Percentiles rank a stretch among this genome's conserved stretches.
phyloP scores from a whole-genome alignment of 2,888 invertebrate genomes.

The Papilio gigon region DNA sequence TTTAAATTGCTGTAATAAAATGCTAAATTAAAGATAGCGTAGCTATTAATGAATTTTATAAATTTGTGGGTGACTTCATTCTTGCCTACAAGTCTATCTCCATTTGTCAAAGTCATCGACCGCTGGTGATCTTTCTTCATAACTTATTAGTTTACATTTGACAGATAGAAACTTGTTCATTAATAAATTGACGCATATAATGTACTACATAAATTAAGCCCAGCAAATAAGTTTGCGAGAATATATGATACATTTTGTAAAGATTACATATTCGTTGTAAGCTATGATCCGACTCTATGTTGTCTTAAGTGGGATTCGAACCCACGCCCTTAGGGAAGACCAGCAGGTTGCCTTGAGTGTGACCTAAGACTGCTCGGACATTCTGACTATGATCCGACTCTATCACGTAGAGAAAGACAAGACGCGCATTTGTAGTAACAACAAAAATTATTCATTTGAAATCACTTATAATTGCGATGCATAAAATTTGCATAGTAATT shows the following conservation, averaged over 20 bases:
- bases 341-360: too few species aligned
- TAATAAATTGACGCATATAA: neutral
- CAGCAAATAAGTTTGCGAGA: too few species aligned
- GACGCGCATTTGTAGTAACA: neutral
- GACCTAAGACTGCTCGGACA: too few species aligned
- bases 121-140: slow-evolving; percentile 6
- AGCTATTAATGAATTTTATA: slow-evolving; percentile 11
- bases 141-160: neutral
- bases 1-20: slow-evolving; percentile 8
- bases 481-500: slow-evolving; percentile 43
- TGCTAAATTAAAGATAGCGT: slow-evolving; percentile 3
- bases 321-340: too few species aligned
- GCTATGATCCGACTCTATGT: too few species aligned
- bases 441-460: slow-evolving; percentile 1
- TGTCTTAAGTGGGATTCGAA: too few species aligned
- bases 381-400: too few species aligned
- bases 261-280: too few species aligned
- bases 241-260: too few species aligned
- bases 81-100: slow-evolving; percentile 6
- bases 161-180: neutral
- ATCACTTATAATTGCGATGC: slow-evolving; percentile 15
- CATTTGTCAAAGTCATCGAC: slow-evolving; percentile 24
- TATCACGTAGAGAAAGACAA: neutral
- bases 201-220: neutral
- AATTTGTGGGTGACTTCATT: slow-evolving; percentile 18